Percentiles rank a stretch among this genome's conserved stretches.
Evolutionary conservation across 2,797 vertebrate genomes (phyloP).

Genomic region (Tolypeutes matacus): DNA sequence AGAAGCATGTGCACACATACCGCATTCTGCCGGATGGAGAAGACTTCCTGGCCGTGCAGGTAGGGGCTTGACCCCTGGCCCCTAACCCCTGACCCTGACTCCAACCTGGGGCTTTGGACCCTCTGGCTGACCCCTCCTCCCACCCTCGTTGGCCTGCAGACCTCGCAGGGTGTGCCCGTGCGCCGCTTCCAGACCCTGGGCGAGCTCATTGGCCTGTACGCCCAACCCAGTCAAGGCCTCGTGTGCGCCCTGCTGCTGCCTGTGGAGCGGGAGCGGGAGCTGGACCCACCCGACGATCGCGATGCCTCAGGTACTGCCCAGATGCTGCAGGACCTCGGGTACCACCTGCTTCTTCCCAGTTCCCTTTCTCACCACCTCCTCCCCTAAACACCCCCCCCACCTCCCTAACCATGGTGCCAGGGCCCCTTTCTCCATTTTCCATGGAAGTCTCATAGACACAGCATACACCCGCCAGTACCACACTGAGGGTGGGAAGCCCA

Average conservation of each 20-base stretch:
- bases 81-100: neutral
- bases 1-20: constrained; percentile 98
- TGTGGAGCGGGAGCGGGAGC: constrained; percentile 93
- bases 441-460: neutral
- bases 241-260: constrained; percentile 95
- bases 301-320: constrained; percentile 93
- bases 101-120: neutral
- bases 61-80: constrained; percentile 77
- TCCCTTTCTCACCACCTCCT: neutral
- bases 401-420: neutral
- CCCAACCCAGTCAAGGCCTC: constrained; percentile 97
- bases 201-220: constrained; percentile 94
- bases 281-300: constrained; percentile 91
- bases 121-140: constrained; percentile 13
- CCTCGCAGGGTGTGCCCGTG: constrained; percentile 96
- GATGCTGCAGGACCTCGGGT: neutral
- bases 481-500: neutral
- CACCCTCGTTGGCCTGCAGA: constrained; percentile 87
- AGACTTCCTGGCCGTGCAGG: constrained; percentile 97
- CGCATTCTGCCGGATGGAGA: constrained; percentile 97
- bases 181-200: constrained; percentile 95
- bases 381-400: neutral
- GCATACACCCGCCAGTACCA: neutral
- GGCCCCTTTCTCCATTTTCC: neutral
- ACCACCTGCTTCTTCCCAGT: neutral